phyloP scores from a whole-genome alignment of 2,113 vertebrate genomes.

The Xenotilapia caudafasciata region DNA sequence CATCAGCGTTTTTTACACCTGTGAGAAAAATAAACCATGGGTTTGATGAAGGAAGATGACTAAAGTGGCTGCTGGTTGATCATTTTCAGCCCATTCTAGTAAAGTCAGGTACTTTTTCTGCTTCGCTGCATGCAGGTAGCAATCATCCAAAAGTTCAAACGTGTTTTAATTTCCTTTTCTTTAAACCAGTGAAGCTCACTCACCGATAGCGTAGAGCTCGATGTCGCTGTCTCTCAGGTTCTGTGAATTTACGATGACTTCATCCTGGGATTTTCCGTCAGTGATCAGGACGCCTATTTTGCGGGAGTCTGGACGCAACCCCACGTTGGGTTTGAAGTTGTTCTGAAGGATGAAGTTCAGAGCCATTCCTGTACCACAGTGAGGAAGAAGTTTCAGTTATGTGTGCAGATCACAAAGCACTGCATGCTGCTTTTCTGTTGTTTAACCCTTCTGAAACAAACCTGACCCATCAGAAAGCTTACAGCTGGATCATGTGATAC shows the following conservation, averaged over 20 bases:
- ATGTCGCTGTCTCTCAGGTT: constrained; percentile 79
- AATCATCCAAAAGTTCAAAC: neutral
- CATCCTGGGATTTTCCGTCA: constrained; percentile 97
- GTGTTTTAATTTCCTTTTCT: neutral
- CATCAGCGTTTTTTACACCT: constrained; percentile 98
- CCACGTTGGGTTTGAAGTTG: constrained; percentile 80
- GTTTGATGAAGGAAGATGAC: neutral
- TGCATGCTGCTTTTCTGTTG: no score
- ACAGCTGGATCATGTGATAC: no score
- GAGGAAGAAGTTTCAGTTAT: no score
- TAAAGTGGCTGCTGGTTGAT: neutral
- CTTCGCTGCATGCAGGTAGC: neutral
- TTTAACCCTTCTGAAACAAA: no score
- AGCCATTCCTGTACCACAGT: no score
- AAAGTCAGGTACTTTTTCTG: neutral
- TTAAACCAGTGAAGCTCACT: constrained; percentile 1
- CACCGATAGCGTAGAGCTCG: constrained; percentile 91
- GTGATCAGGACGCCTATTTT: constrained; percentile 95
- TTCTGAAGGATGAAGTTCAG: constrained; percentile 75
- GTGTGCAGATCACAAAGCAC: no score
- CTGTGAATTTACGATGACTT: constrained; percentile 82
- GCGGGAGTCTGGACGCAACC: constrained; percentile 79
- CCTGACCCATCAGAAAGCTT: no score
- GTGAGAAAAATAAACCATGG: neutral
- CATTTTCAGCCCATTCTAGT: neutral